Percentiles rank a stretch among this genome's conserved stretches.
phyloP scores from a whole-genome alignment of 92 coral and sea anemone species.

The Ricordea florida region DNA sequence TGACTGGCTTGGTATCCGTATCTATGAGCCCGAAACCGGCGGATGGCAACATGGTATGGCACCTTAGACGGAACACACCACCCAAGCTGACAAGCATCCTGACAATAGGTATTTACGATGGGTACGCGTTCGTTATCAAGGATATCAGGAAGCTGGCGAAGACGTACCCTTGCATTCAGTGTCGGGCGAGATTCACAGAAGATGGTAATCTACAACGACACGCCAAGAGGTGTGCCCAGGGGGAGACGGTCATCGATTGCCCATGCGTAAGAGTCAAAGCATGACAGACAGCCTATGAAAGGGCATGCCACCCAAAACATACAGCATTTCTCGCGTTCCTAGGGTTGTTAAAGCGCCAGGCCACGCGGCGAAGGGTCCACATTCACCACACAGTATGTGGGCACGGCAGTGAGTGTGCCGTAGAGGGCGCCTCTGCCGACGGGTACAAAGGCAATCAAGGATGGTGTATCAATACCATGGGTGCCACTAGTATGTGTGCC shows the following conservation, averaged over 20 bases:
- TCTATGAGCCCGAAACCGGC: neutral
- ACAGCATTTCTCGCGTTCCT: neutral
- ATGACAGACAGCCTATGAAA: neutral
- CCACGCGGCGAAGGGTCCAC: neutral
- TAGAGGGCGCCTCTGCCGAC: neutral
- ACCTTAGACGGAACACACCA: neutral
- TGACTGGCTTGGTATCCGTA: constrained; percentile 7
- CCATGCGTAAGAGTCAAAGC: neutral
- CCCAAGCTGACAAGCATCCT: neutral
- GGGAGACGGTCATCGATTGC: neutral
- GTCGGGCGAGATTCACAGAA: neutral
- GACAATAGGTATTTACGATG: neutral
- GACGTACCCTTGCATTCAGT: neutral
- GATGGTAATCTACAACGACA: neutral
- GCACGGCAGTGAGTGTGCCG: neutral
- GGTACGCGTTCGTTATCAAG: constrained; percentile 10
- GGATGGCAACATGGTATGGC: neutral
- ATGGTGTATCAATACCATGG: neutral
- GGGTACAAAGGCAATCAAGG: neutral
- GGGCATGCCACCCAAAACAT: neutral
- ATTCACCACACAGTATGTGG: neutral
- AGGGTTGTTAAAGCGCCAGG: neutral
- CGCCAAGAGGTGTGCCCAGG: neutral
- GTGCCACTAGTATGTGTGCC: too few relatives aligned
- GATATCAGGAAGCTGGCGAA: neutral